Percentiles rank a stretch among this genome's conserved stretches.
These are phyloP conservation scores for Ciconia stormi DNA, from an alignment of 2,113 vertebrate genomes.

Conservation along the genomic window DNA sequence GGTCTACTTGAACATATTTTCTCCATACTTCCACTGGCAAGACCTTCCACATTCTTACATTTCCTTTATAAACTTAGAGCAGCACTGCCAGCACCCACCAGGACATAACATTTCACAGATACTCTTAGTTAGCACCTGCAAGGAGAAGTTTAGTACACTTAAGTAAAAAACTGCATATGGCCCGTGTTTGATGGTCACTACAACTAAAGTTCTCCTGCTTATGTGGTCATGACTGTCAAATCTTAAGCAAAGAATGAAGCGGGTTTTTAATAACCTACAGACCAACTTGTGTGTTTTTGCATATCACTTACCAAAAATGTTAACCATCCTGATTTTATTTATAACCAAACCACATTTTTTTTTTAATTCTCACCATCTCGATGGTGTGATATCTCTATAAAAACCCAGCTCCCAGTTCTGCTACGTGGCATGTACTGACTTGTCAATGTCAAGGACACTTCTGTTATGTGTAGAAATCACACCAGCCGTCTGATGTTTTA, in stretches of 20 bases:
- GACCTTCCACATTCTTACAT: background rate
- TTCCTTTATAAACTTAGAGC: background rate
- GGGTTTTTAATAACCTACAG: background rate
- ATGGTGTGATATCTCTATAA: background rate
- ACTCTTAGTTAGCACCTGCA: background rate
- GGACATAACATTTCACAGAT: background rate
- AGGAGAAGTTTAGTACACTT: background rate
- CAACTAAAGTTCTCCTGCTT: background rate
- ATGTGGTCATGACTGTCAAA: background rate
- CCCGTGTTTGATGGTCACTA: background rate
- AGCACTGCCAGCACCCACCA: background rate
- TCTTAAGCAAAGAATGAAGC: background rate
- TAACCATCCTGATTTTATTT: constrained; percentile 45
- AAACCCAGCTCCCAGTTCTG: constrained; percentile 31
- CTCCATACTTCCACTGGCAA: background rate
- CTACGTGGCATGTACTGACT: constrained; percentile 2
- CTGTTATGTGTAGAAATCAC: constrained; percentile 16
- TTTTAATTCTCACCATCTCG: constrained; percentile 8
- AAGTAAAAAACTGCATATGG: background rate
- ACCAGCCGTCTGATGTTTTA: constrained; percentile 11
- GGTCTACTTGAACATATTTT: background rate
- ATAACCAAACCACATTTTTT: background rate
- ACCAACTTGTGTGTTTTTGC: background rate
- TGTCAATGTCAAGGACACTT: constrained; percentile 42
- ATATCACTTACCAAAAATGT: background rate